Base-by-base conservation (phyloP, 2,888 invertebrate genomes). In the Eupithecia subumbrata region DNA sequence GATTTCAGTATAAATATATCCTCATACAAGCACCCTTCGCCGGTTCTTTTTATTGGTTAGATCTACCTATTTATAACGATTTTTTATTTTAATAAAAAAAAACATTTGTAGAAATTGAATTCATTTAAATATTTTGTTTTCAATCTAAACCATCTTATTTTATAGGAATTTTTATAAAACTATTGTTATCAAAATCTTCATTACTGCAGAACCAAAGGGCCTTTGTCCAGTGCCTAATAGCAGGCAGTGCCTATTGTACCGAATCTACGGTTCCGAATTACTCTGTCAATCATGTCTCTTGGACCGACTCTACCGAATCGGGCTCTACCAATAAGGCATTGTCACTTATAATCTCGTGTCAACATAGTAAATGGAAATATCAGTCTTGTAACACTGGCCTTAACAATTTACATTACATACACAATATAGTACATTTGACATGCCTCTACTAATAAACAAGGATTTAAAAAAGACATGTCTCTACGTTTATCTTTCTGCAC, bases 291-390 rank as follows among this genome's bases (percentile, higher is more conserved):
- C 90, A 90, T 64, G 73, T 40, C 48, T 72, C 76, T 74, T 64
- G 22, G 68, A 69, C 74, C 18, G 72, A 75, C 68, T 77, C 73
- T 71, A 68, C 69, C 64, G 74, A 71, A 77, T 78, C 56, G 45
- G 73, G 70, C 73, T 73, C 69, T 69, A 83, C 84, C 83, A 84
- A 89, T 89, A 86, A 84, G 84, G 85, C 88, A 90, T 89, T 91
- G 90, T 92, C 91, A 84, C 87, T 85, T 85, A 82, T 85, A 88
- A 86, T 87, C 86, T 82, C 80, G 76, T 80, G 52, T 72, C 18
- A 52, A 43, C 77, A 71, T 40, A 52, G 77, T 77, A 77, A 52
- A 76, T 30, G 16, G 8, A 30, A n/a, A n/a, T 56, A 40, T 34
- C 22, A 71, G 77, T 72, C 56, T n/a, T 22, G 45, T 37, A 63